phyloP scores from a whole-genome alignment of 2,797 vertebrate species.

The Glyptemys insculpta region DNA sequence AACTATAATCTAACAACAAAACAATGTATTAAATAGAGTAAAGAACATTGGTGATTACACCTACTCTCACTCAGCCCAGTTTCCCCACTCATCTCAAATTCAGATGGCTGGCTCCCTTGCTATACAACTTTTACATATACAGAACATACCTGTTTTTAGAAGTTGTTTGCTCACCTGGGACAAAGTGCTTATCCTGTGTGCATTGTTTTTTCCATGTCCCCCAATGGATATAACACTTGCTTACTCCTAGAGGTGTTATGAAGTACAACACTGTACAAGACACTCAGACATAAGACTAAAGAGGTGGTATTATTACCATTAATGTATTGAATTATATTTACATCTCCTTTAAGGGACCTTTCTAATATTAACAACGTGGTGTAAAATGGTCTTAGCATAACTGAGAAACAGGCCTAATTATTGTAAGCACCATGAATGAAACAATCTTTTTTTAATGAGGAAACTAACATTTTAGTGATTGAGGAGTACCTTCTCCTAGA shows the following conservation, averaged over 20 bases:
- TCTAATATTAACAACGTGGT: background rate
- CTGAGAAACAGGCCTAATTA: background rate
- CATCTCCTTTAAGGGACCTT: background rate
- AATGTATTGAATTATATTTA: background rate
- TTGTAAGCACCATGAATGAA: too few relatives aligned
- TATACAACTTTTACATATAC: background rate
- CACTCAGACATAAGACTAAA: background rate
- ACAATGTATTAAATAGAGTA: background rate
- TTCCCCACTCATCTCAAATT: background rate
- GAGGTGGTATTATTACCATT: background rate
- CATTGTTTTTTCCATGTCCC: background rate
- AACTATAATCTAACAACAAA: background rate
- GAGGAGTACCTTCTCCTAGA: background rate
- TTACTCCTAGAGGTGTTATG: background rate
- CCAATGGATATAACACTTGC: background rate
- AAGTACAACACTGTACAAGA: background rate
- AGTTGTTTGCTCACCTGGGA: background rate
- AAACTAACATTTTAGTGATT: background rate
- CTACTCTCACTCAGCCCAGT: background rate
- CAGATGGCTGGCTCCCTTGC: background rate
- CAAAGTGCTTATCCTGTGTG: too few relatives aligned
- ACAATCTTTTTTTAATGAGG: background rate
- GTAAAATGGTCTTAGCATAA: background rate
- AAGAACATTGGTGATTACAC: background rate
- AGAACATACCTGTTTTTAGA: background rate